phyloP scores from a whole-genome alignment of 2,888 invertebrate species.

The Drosophila mayaguana region DNA sequence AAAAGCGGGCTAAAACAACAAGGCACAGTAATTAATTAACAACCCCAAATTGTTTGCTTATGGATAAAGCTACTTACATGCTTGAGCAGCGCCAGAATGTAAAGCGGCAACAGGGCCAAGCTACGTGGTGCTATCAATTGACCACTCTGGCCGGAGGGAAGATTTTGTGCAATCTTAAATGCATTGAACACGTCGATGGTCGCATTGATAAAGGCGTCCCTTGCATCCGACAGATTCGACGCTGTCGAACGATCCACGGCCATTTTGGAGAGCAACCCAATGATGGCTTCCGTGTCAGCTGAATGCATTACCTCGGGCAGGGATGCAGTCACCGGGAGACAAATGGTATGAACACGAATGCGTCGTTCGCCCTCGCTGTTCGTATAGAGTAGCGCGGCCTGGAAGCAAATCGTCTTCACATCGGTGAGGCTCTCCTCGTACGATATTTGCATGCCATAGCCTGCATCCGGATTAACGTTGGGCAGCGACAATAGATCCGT shows the following conservation, averaged over 20 bases:
- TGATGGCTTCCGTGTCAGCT: constrained; percentile 97
- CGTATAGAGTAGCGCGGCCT: constrained; percentile 98
- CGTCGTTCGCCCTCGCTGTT: constrained; percentile 97
- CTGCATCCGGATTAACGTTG: constrained; percentile 98
- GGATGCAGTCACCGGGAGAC: constrained; percentile 94
- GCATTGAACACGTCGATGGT: constrained; percentile 94
- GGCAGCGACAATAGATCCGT: constrained; percentile 98
- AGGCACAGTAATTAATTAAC: neutral
- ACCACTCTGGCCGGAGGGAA: constrained; percentile 86
- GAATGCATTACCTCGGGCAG: constrained; percentile 93
- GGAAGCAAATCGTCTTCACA: constrained; percentile 96
- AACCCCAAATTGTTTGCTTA: neutral
- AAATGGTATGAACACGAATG: constrained; percentile 98
- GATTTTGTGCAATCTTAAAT: constrained; percentile 89
- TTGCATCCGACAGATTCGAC: constrained; percentile 95
- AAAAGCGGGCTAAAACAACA: constrained; percentile 90
- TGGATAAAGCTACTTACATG: constrained; percentile 88
- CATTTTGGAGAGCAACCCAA: constrained; percentile 98
- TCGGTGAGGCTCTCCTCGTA: constrained; percentile 96
- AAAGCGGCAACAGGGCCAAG: constrained; percentile 93
- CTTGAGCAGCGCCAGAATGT: constrained; percentile 95
- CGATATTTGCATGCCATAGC: constrained; percentile 97
- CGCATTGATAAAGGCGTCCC: constrained; percentile 98
- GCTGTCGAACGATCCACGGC: constrained; percentile 96
- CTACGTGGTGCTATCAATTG: constrained; percentile 91